Conservation (phyloP, 2,888 invertebrate species). For the Synanthedon formicaeformis region DNA sequence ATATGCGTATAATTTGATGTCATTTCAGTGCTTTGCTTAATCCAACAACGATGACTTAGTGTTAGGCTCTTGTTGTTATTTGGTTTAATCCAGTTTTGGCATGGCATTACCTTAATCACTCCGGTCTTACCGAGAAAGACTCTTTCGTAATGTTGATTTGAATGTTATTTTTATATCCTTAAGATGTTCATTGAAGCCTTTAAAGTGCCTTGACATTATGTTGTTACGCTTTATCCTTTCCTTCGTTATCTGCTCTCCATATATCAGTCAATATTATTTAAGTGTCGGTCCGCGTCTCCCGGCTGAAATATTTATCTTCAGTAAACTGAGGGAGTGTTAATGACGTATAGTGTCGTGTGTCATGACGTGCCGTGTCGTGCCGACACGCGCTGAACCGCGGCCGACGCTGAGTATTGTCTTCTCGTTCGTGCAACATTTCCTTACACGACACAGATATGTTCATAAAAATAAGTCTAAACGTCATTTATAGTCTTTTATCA, state of each 20-base stretch:
- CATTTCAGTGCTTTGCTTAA: no score
- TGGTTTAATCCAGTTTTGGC: background rate
- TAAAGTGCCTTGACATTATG: background rate
- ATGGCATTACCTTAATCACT: no score
- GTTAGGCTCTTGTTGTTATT: background rate
- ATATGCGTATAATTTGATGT: background rate
- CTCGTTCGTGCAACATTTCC: conserved; percentile 44
- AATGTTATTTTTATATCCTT: no score
- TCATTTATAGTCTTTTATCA: conserved; percentile 65
- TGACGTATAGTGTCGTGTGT: background rate
- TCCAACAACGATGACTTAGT: background rate
- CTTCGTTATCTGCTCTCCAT: background rate
- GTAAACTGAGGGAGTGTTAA: no score
- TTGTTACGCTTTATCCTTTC: background rate
- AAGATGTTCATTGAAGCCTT: background rate
- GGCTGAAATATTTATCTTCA: no score
- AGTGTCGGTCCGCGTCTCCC: no score
- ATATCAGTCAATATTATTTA: no score
- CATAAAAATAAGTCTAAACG: conserved; percentile 63
- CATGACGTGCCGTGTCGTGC: background rate
- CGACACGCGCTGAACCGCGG: background rate
- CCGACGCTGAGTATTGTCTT: conserved; percentile 53
- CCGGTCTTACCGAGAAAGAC: no score
- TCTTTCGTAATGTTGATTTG: no score
- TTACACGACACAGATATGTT: conserved; percentile 67